phyloP scores from a whole-genome alignment of 2,113 vertebrate genomes.

The Notothenia coriiceps region DNA sequence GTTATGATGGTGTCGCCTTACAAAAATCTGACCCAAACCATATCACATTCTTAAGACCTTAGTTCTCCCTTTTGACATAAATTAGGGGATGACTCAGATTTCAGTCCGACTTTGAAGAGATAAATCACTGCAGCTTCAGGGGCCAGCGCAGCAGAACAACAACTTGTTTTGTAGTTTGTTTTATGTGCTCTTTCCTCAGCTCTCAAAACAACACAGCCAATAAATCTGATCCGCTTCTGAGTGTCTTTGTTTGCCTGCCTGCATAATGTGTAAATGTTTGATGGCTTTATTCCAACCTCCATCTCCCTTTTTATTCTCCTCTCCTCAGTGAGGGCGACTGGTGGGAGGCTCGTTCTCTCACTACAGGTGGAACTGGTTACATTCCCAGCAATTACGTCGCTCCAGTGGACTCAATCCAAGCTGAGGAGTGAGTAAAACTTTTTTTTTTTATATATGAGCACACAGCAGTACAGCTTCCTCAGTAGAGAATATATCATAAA shows the following conservation, averaged over 20 bases:
- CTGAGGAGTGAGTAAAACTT: conserved; percentile 93
- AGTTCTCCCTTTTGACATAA: background rate
- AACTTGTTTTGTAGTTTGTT: conserved; percentile 4
- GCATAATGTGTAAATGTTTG: conserved; percentile 23
- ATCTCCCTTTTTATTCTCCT: conserved; percentile 28
- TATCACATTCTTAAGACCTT: background rate
- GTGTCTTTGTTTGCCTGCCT: conserved; percentile 18
- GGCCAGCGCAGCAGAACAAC: conserved; percentile 21
- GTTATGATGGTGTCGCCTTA: background rate
- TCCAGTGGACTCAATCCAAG: conserved; percentile 98
- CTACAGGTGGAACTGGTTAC: conserved; percentile 97
- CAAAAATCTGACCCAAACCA: background rate
- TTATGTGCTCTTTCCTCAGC: background rate
- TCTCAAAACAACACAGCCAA: conserved; percentile 11
- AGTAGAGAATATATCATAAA: conserved; percentile 30
- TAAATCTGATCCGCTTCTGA: conserved; percentile 12
- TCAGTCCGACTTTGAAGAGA: background rate
- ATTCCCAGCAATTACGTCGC: conserved; percentile 99
- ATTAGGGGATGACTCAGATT: background rate
- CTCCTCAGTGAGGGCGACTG: conserved; percentile 96
- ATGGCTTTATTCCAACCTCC: conserved; percentile 30
- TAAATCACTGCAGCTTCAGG: conserved; percentile 1
- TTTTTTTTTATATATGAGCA: conserved; percentile 1
- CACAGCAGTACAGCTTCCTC: conserved; percentile 16
- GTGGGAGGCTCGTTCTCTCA: conserved; percentile 98